Evolutionary conservation across 2,113 vertebrate genomes (phyloP), one percentile per base, ranked within the genome.

Genomic region (Syngnathus typhle): DNA sequence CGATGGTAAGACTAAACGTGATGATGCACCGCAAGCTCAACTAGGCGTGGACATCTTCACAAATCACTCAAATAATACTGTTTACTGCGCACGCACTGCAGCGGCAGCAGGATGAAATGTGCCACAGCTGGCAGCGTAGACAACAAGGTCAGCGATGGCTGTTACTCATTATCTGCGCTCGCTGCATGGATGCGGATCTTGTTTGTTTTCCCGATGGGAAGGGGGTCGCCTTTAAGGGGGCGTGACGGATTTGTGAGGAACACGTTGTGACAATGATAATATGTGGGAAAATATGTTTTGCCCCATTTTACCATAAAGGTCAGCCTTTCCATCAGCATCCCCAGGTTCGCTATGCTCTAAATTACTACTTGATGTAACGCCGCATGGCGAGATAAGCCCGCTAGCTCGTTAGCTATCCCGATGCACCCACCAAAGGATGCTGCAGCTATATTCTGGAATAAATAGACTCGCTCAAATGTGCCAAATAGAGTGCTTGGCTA

Each of bases 281-380:
- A 41, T 51, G 46, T 76, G 73, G 59, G 2, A 7, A 60, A 41
- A 41, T 5, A 60, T 6, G 59, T 60, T 63, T 66, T 75, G 80
- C 49, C 79, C 76, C 72, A 41, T 32, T 82, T 85, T 72, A 52
- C 21, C 68, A n/a, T 9, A 85, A 85, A 89, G 80, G 80, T 82
- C 79, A 84, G 65, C 66, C 73, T 76, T 72, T 88, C 67, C 65
- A 85, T 87, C 84, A 87, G 67, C 72, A 78, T 80, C 82, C 73
- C 19, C 54, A 15, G 7, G 64, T 32, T 65, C 60, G 69, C 72
- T 68, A 64, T 36, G 41, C 61, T 63, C 67, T 77, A 52, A 13
- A 71, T 55, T 18, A 23, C 27, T 37, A 64, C 8, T 32, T 49
- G 27, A 44, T 59, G 59, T 27, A 16, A 51, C 41, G 60, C 73